Evolutionary conservation across 2,113 vertebrate genomes (phyloP).

Genomic region (Leuciscus idus): DNA sequence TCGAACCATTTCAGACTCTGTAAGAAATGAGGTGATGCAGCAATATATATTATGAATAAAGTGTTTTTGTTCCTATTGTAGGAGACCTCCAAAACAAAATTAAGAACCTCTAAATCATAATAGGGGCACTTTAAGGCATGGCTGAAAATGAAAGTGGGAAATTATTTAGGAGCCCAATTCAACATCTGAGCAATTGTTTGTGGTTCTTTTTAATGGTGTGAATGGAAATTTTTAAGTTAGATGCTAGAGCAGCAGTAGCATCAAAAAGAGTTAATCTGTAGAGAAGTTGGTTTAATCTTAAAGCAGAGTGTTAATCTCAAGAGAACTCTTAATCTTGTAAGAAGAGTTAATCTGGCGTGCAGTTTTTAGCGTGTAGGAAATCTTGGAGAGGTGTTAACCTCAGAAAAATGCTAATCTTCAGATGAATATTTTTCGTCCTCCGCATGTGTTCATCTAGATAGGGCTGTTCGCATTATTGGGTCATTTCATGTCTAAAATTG

Average conservation of each 20-base stretch:
- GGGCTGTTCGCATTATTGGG: slow-evolving; percentile 37
- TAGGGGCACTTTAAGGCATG: background rate
- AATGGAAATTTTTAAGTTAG: background rate
- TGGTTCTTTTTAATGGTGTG: background rate
- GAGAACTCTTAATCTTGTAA: slow-evolving; percentile 52
- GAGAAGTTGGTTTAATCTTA: slow-evolving; percentile 48
- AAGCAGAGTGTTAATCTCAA: slow-evolving; percentile 38
- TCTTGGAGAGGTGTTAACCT: slow-evolving; percentile 43
- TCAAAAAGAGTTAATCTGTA: slow-evolving; percentile 28
- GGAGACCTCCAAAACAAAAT: background rate
- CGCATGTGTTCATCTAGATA: slow-evolving; percentile 24
- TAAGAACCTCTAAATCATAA: background rate
- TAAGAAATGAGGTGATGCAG: too few species aligned
- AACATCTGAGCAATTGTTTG: background rate
- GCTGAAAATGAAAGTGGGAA: background rate
- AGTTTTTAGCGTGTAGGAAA: slow-evolving; percentile 38
- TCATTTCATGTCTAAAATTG: slow-evolving; percentile 23
- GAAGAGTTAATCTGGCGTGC: slow-evolving; percentile 47
- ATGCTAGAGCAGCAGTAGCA: slow-evolving; percentile 1
- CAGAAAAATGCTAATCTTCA: slow-evolving; percentile 31
- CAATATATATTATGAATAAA: too few species aligned
- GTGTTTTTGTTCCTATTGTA: background rate
- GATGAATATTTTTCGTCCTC: slow-evolving; percentile 19
- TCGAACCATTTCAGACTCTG: too few species aligned
- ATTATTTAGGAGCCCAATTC: background rate